phyloP scores from a whole-genome alignment of 2,797 vertebrate species.

The Myotis myotis region DNA sequence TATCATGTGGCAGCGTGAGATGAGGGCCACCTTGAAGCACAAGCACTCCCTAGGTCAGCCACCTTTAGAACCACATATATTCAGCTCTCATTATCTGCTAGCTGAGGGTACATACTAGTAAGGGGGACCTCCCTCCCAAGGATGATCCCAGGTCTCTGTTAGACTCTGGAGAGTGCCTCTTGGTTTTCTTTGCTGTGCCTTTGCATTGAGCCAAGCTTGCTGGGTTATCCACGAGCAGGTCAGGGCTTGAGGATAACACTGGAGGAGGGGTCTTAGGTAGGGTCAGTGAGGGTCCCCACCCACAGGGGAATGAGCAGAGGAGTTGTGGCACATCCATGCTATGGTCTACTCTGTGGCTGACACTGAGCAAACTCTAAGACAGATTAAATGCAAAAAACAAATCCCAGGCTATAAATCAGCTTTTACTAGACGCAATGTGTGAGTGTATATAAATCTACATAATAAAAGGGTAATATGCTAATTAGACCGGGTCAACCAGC shows the following conservation, averaged over 20 bases:
- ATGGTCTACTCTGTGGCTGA: neutral
- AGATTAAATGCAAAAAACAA: neutral
- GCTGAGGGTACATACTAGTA: fast-evolving
- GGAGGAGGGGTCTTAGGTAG: neutral
- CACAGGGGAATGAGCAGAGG: neutral
- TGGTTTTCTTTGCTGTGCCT: neutral
- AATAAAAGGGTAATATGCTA: too few relatives aligned
- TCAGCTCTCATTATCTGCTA: too few relatives aligned
- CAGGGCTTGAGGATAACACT: fast-evolving
- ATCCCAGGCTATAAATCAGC: neutral
- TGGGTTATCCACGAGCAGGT: neutral
- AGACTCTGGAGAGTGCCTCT: neutral
- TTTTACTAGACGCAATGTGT: neutral
- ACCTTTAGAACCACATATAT: neutral
- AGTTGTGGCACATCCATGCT: too few relatives aligned
- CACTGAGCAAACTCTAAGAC: neutral
- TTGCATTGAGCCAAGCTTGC: neutral
- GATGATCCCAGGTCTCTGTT: neutral
- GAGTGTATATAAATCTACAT: fast-evolving
- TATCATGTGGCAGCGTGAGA: neutral
- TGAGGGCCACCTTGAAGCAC: neutral
- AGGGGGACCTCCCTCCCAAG: neutral
- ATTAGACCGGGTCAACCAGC: too few relatives aligned
- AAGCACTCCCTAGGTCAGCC: neutral
- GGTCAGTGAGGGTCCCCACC: neutral